These are phyloP conservation scores for Scomberomorus guttatus DNA, from an alignment of 2,797 vertebrate species.

Conservation along the genomic window DNA sequence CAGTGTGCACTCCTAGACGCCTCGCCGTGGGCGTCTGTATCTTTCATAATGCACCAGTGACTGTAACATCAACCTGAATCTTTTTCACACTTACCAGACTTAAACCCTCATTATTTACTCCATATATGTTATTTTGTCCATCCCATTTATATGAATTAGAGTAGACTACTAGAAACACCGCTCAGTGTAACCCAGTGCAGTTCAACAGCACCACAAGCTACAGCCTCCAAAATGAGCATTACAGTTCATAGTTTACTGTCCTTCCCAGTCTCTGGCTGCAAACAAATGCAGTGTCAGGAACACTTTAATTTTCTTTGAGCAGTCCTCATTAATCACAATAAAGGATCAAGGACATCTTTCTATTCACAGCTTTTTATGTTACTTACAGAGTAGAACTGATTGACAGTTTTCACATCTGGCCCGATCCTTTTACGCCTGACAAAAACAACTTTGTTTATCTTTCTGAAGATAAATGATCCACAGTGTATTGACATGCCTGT, in stretches of 20 bases:
- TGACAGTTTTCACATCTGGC: slow-evolving; percentile 32
- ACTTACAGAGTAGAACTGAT: slow-evolving; percentile 29
- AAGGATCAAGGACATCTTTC: slow-evolving; percentile 42
- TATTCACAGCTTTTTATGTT: slow-evolving; percentile 29
- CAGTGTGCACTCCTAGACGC: slow-evolving; percentile 42
- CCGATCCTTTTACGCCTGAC: slow-evolving; percentile 17
- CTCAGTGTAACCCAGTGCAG: too few species aligned
- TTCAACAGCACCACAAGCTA: not conserved
- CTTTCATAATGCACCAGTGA: slow-evolving; percentile 52
- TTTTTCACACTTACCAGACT: slow-evolving; percentile 14
- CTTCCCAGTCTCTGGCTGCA: not conserved
- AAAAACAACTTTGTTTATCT: slow-evolving; percentile 35
- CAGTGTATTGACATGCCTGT: not conserved
- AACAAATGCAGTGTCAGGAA: slow-evolving; percentile 21
- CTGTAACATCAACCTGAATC: slow-evolving; percentile 12
- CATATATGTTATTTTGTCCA: not conserved
- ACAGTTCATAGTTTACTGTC: not conserved
- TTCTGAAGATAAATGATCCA: slow-evolving; percentile 32
- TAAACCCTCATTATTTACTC: not conserved
- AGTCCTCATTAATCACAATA: slow-evolving; percentile 53
- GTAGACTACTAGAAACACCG: not conserved
- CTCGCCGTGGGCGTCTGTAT: slow-evolving; percentile 32
- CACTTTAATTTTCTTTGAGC: slow-evolving; percentile 21
- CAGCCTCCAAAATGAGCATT: not conserved
- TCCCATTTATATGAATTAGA: not conserved